A percentile compares a stretch with the other conserved stretches of the same genome.
Evolutionary conservation across 1,140 invertebrate genomes (phyloP).

Genomic region (Holcopasites calliopsidis): DNA sequence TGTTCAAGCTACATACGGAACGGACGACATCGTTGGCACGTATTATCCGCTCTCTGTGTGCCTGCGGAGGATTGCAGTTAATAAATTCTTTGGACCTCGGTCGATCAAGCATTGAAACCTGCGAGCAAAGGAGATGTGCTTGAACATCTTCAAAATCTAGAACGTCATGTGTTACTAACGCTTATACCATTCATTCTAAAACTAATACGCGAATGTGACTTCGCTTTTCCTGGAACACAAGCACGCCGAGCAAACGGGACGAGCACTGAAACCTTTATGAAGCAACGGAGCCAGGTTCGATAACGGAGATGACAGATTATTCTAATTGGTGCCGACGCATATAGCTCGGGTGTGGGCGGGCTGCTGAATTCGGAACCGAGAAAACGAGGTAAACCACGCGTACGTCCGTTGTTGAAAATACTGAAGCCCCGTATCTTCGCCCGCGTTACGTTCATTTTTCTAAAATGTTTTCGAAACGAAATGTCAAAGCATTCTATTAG

Average conservation of each 20-base stretch:
- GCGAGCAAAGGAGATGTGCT: too few species aligned
- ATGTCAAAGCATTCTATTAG: background rate
- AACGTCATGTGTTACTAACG: too few species aligned
- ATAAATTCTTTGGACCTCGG: background rate
- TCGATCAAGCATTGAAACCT: too few species aligned
- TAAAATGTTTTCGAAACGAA: background rate
- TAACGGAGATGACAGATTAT: constrained; percentile 56
- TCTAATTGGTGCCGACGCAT: constrained; percentile 51
- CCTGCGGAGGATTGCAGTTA: background rate
- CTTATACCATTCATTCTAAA: background rate
- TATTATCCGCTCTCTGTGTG: too few species aligned
- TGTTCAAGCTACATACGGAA: background rate
- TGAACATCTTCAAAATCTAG: too few species aligned
- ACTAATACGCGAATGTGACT: background rate
- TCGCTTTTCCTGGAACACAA: background rate
- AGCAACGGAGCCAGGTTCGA: constrained; percentile 28
- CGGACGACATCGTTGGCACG: constrained; percentile 1
- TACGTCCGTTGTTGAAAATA: too few species aligned
- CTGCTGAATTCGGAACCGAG: background rate
- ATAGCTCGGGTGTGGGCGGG: background rate
- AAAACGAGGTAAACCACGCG: background rate
- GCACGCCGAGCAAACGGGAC: constrained; percentile 27
- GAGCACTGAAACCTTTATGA: constrained; percentile 55
- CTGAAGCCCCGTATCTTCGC: too few species aligned
- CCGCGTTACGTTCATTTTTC: background rate